Base-by-base conservation (phyloP, 1,140 invertebrate species). In the Drosophila murphyi region DNA sequence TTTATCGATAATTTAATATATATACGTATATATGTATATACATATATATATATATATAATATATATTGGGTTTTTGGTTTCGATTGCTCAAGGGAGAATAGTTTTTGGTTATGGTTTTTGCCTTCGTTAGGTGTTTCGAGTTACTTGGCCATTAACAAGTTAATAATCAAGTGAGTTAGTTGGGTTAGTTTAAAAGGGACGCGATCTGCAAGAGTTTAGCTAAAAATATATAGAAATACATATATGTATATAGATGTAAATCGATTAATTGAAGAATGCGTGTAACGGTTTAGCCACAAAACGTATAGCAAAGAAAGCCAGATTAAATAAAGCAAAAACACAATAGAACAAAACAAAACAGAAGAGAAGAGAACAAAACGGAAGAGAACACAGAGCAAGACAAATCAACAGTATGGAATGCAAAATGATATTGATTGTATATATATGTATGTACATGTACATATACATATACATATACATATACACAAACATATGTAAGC, bases 181-280 rank as follows among this genome's bases (percentile, higher is more conserved):
- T 76, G 77, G 43, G 50, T 78, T 76, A 76, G 48, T 76, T 87
- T 37, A 80, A 85, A 72, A 56, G 74, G 72, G 63, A 54, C 75
- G 85, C 77, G 77, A 81, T 76, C 86, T 89, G 85, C 78, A 80
- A 89, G 72, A 85, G 78, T 81, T 81, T 76, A 89, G 81, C 86
- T 90, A 89, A 89, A 89, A 89, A 85, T 89, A 89, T 87, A 90
- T 81, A 89, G 70, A 89, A 78, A 82, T 79, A 78, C 71, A 48
- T 41, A 65, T 65, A 83, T 60, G 47, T 57, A 56, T 65, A 65
- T 7, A 39, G n/a, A 77, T 77, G 71, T 61, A 69, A 35, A 68
- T 73, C 64, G 77, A 80, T 79, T 82, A 86, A 62, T 78, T 86
- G 78, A 52, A 47, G 32, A 59, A 37, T 52, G 54, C 35, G 34